Evolutionary conservation across 2,888 invertebrate species (phyloP).

Genomic region (Agrotis clavis): DNA sequence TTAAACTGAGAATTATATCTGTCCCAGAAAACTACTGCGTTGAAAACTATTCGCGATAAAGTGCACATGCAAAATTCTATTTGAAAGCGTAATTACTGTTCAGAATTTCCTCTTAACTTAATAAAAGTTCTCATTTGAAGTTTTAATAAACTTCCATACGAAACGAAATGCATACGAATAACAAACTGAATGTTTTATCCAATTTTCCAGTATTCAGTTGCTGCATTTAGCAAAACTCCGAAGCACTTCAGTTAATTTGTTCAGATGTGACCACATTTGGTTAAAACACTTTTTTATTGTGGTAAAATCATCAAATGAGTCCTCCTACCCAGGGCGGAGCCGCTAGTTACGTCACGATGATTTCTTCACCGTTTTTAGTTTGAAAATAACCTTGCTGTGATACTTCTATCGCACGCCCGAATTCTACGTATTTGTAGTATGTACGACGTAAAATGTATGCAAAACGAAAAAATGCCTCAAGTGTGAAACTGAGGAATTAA

Average conservation of each 20-base stretch:
- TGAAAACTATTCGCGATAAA: slow-evolving; percentile 21
- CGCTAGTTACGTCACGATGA: no score
- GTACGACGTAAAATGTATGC: no score
- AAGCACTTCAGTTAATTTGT: slow-evolving; percentile 42
- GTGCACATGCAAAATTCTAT: slow-evolving; percentile 4
- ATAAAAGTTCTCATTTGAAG: slow-evolving; percentile 48
- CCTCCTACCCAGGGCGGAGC: no score
- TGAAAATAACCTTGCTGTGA: no score
- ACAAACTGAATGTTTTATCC: slow-evolving; percentile 37
- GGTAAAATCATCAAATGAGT: no score
- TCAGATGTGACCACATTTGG: not conserved
- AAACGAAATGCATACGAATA: slow-evolving; percentile 32
- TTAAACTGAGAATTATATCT: slow-evolving; percentile 1
- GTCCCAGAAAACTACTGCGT: not conserved
- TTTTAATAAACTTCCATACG: slow-evolving; percentile 36
- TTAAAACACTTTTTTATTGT: no score
- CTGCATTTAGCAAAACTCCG: slow-evolving; percentile 29
- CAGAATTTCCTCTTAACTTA: slow-evolving; percentile 24
- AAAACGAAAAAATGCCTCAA: no score
- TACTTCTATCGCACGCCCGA: no score
- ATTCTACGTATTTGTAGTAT: no score
- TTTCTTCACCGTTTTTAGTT: no score
- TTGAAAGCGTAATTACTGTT: slow-evolving; percentile 28
- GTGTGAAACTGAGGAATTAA: no score
- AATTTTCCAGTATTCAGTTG: slow-evolving; percentile 14